Conservation (phyloP, 2,113 vertebrate species). For the Tachysurus vachellii region DNA sequence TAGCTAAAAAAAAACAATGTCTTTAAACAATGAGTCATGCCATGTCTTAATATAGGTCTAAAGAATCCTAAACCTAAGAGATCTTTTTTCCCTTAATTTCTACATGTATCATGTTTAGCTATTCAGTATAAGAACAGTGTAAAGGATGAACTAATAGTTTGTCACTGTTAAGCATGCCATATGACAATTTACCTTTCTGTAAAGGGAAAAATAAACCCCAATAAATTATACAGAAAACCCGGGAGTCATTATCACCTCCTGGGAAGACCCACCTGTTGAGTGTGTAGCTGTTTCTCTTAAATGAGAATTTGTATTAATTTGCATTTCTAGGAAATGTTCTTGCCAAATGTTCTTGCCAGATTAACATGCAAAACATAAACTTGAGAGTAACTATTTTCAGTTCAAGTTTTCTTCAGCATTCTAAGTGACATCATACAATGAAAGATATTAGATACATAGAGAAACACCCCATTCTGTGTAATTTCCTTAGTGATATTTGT, state of each 20-base stretch:
- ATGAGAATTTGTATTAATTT: neutral
- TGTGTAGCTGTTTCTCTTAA: neutral
- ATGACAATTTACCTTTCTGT: slow-evolving; percentile 27
- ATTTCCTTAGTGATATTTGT: neutral
- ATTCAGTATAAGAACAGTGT: neutral
- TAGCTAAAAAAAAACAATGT: neutral
- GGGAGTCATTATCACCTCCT: neutral
- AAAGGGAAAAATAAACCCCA: neutral
- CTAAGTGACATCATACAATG: neutral
- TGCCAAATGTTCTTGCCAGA: neutral
- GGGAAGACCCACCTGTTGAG: neutral
- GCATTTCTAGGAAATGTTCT: neutral
- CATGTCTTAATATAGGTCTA: neutral
- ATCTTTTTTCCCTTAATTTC: neutral
- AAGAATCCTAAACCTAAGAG: neutral
- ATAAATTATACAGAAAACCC: neutral
- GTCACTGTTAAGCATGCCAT: neutral
- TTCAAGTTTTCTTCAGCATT: neutral
- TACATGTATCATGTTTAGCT: neutral
- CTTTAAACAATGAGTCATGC: neutral
- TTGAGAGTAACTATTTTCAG: neutral
- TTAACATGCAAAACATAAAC: neutral
- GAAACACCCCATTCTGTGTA: neutral
- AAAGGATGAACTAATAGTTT: neutral
- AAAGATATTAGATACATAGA: neutral